Evolutionary conservation across 2,888 invertebrate genomes (phyloP), one percentile per base, ranked within the genome.

Genomic region (Synanthedon andrenaeformis): DNA sequence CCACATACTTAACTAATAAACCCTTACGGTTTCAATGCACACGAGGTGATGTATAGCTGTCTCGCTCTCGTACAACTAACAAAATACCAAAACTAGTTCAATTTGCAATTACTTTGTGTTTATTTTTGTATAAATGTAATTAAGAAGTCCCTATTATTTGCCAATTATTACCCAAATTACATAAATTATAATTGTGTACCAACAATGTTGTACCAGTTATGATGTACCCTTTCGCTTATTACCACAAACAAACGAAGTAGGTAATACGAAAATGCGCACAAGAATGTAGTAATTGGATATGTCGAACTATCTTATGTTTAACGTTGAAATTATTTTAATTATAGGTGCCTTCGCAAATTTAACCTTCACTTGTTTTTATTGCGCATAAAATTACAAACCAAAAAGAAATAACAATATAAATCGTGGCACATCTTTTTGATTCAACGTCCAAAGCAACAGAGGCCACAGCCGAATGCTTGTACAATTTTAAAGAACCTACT

Each of bases 1-100:
- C 81, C 75, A 78, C 76, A 74, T 68, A 73, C 68, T 79, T 72
- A 66, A 72, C 78, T 82, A 81, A 79, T 83, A 80, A 78, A 76
- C 76, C 73, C 75, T 78, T 74, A 72, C 66, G 69, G 61, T 70
- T 66, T 69, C 62, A 66, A 67, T 67, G 69, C 73, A 64, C 64
- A 72, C 70, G 59, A 63, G 53, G 63, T 58, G 61, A 74, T 62
- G 59, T 77, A 78, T 77, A 69, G 63, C 72, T 68, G 70, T 82
- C 79, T 70, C 71, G 57, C 61, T 72, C 64, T 41, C 28, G 28
- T 14, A 17, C 11, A 14, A n/a, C 45, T 13, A 45, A 45, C n/a
- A 52, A 51, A 49, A 13, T 35, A n/a, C 11, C 13, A 6, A 52
- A 54, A 12, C 52, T 42, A 19, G 12, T 35, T 52, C 42, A 52